These are phyloP conservation scores for Pterois miles DNA, from an alignment of 2,797 vertebrate species.

Conservation along the genomic window DNA sequence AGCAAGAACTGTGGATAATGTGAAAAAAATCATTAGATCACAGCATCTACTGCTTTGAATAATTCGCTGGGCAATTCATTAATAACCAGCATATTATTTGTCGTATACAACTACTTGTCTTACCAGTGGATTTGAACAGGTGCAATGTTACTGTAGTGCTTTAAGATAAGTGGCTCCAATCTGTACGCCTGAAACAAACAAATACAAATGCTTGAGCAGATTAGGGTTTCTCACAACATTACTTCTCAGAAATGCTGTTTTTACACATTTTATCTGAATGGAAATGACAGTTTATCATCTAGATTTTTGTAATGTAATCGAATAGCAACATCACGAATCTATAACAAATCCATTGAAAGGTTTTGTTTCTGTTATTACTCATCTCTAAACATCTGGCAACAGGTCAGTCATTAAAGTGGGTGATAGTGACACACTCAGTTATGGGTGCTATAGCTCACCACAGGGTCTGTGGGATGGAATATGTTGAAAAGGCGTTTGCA, in stretches of 20 bases:
- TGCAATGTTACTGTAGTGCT: conserved; percentile 94
- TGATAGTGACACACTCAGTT: no score
- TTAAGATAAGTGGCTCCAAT: conserved; percentile 94
- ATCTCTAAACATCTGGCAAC: background rate
- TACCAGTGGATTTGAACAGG: conserved; percentile 96
- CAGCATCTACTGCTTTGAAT: background rate
- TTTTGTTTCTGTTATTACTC: background rate
- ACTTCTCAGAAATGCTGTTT: background rate
- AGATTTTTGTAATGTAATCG: background rate
- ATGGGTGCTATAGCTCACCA: conserved; percentile 85
- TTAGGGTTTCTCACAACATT: background rate
- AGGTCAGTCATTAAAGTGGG: no score
- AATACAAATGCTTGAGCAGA: background rate
- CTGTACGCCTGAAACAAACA: conserved; percentile 89
- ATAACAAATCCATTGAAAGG: background rate
- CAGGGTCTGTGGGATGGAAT: conserved; percentile 97
- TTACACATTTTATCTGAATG: background rate
- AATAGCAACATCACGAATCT: background rate
- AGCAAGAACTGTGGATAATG: background rate
- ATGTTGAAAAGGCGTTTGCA: conserved; percentile 94
- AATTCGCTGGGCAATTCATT: background rate
- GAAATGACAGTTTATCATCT: background rate
- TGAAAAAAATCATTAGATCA: background rate
- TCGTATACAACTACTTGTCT: conserved; percentile 25
- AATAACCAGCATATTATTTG: background rate